phyloP scores from a whole-genome alignment of 2,113 vertebrate species.

The Psammodynastes pulverulentus region DNA sequence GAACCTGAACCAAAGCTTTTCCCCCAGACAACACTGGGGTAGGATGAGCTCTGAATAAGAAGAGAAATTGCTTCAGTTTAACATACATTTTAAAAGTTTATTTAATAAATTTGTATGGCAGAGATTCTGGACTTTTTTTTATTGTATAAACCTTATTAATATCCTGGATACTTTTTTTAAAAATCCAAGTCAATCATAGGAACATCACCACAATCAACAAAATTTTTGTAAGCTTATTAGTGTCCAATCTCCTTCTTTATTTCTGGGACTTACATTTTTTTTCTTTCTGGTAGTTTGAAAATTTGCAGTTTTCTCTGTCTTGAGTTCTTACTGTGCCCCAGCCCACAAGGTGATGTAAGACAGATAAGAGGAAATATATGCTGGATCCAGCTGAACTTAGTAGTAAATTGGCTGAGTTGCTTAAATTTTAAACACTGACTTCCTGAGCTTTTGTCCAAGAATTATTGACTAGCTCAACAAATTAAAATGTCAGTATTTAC shows the following conservation, averaged over 20 bases:
- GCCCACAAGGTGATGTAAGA: background rate
- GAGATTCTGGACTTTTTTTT: background rate
- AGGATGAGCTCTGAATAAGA: background rate
- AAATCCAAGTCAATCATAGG: background rate
- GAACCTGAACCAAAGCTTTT: background rate
- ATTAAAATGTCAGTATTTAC: background rate
- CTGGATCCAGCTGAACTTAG: constrained; percentile 1
- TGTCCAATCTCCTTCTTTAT: constrained; percentile 10
- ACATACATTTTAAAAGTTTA: background rate
- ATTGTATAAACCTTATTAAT: background rate
- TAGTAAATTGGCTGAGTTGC: constrained; percentile 18
- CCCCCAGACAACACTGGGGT: background rate
- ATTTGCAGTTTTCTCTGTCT: constrained; percentile 17
- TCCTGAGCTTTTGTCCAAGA: background rate
- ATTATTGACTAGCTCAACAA: constrained; percentile 9
- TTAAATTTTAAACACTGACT: constrained; percentile 17
- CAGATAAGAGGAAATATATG: constrained; percentile 21
- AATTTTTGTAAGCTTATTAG: background rate
- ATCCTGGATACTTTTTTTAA: background rate
- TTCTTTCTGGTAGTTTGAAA: background rate
- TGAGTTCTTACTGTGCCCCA: background rate
- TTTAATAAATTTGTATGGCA: background rate
- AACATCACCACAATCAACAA: background rate
- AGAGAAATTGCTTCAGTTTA: background rate
- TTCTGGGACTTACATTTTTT: background rate